Conservation (phyloP, 2,113 vertebrate genomes). For the Numenius arquata region DNA sequence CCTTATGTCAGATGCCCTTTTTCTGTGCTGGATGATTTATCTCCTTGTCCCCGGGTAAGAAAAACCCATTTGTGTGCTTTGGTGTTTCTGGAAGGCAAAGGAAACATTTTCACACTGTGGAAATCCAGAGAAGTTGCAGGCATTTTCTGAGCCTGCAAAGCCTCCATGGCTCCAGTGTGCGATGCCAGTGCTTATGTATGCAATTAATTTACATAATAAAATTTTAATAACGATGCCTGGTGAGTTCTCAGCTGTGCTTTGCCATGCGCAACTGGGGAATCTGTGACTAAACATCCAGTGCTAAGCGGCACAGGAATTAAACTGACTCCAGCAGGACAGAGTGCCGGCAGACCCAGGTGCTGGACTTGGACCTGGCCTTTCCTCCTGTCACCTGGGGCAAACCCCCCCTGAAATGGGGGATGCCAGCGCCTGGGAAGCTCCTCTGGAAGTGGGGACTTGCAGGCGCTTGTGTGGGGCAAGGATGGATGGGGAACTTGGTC, state of each 20-base stretch:
- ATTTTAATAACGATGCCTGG: background rate
- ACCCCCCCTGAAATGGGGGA: fast-evolving
- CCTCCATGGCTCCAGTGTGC: background rate
- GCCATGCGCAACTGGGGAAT: background rate
- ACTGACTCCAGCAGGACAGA: background rate
- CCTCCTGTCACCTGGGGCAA: background rate
- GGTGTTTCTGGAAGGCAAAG: background rate
- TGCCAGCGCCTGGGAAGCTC: fast-evolving
- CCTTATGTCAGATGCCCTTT: background rate
- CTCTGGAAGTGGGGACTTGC: background rate
- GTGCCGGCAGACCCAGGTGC: fast-evolving
- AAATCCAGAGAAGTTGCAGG: background rate
- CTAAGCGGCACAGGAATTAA: background rate
- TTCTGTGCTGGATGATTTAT: background rate
- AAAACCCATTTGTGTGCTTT: background rate
- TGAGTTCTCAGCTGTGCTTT: background rate
- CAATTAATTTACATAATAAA: background rate
- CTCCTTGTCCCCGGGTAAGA: background rate
- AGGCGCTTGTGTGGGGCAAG: fast-evolving
- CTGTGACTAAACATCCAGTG: background rate
- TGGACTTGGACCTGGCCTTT: background rate
- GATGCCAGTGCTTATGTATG: background rate
- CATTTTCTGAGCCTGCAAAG: background rate
- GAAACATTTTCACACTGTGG: background rate
- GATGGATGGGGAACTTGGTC: fast-evolving